Base-by-base conservation (phyloP, 2,888 invertebrate species). In the Tubulanus polymorphus region DNA sequence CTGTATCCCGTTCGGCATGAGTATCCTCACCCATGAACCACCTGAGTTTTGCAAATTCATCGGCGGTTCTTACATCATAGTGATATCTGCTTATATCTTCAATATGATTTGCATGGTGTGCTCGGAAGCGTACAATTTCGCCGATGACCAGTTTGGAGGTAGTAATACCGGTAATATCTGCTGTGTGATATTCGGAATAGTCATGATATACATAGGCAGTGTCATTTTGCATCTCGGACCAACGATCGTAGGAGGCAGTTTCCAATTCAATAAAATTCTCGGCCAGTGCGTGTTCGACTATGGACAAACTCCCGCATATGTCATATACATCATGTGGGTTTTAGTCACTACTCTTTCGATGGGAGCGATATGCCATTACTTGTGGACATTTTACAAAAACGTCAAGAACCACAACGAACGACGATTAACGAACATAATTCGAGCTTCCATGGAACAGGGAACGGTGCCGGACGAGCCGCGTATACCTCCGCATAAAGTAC, bases 91-190 rank as follows among this genome's bases (percentile, higher is more conserved):
- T n/a, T 75, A 74, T 15, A 71, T 74, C 27, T 77, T 78, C 64
- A 79, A 79, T 61, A 72, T 78, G 64, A 72, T 79, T 12, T 77
- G 78, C n/a, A 78, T 78, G 73, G 72, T 77, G 20, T 77, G 76
- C 54, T 73, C 76, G 3, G 79, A 79, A 61, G 79, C 77, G 8
- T 76, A 76, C 62, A 71, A 74, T 2, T 76, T 78, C 58, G 73
- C 75, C 23, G 76, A 78, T 53, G 67, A 69, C 41, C 74, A 75
- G 50, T 65, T 72, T 20, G 45, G 25, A 15, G 72, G 73, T 6
- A 70, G 73, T 54, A 67, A 72, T 0, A 65, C 65, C 29, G 76
- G 77, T 28, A 75, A 74, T 23, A 49, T 75, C 25, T 75, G 74
- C 61, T 78, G 78, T 64, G 70, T 78, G 5, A 55, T 74, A 3